These are phyloP conservation scores for Corydoras sp. DNA, from an alignment of 2,113 vertebrate genomes.

Conservation along the genomic window DNA sequence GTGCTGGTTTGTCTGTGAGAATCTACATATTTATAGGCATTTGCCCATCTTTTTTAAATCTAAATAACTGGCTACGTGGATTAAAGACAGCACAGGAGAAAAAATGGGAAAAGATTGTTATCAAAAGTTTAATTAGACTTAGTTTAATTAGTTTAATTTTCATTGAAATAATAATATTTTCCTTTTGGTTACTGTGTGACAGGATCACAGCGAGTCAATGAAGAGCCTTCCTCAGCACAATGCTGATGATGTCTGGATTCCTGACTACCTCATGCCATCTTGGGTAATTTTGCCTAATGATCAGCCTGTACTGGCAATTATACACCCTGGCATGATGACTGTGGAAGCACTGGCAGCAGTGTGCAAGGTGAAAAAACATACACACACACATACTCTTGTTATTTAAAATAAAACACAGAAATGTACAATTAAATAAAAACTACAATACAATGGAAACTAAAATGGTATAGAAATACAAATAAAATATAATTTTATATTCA, in stretches of 20 bases:
- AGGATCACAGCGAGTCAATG: conserved; percentile 72
- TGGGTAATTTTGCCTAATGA: conserved; percentile 93
- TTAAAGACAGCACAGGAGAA: too few species aligned
- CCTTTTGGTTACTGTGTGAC: conserved; percentile 57
- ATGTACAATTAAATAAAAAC: too few species aligned
- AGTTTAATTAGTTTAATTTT: neutral
- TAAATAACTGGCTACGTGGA: too few species aligned
- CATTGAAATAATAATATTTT: neutral
- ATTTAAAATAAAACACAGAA: too few species aligned
- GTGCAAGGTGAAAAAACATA: conserved; percentile 77
- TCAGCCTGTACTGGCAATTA: conserved; percentile 77
- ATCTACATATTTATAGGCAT: too few species aligned
- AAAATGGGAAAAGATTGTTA: too few species aligned
- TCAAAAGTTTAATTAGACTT: conserved; percentile 3
- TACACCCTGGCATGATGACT: conserved; percentile 80
- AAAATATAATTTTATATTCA: too few species aligned
- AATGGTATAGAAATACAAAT: too few species aligned
- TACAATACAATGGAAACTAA: too few species aligned
- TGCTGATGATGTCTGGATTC: conserved; percentile 86
- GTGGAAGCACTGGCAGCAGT: conserved; percentile 78
- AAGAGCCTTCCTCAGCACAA: conserved; percentile 79
- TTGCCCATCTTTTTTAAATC: too few species aligned
- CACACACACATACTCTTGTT: neutral
- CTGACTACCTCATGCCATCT: conserved; percentile 84
- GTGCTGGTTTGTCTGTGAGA: too few species aligned